Base-by-base conservation (phyloP, 2,888 invertebrate genomes). In the Mythimna impura region DNA sequence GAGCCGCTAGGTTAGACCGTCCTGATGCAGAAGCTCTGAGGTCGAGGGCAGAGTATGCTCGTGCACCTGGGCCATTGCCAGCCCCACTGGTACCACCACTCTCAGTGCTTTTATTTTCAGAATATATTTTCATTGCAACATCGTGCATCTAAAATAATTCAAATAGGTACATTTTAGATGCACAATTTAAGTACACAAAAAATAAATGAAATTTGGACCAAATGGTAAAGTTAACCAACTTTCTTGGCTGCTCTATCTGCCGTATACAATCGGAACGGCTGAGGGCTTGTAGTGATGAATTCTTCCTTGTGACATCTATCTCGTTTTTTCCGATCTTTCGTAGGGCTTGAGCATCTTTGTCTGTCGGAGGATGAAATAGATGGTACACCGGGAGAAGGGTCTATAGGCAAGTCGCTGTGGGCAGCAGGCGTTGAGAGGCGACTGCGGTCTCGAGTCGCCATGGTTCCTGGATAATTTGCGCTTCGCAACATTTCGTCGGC, bases 401-500 rank as follows among this genome's bases (percentile, higher is more conserved):
- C 96, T 54, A 93, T 95, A 2, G 96, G 96, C 36, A 96, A 81
- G 76, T 96, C 96, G 66, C 96, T 96, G 77, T 96, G 96, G 2
- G 95, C 96, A 2, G 93, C 96, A 3, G 96, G 96, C 0, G 96
- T 96, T 0, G 96, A 96, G 6, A 93, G 90, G 8, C 94, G 91
- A 75, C 96, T 96, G 12, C 95, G 92, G 83, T 97, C 97, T 43
- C 97, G 94, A 68, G 97, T 95, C 0, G 97, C 97, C 97, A 97
- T 97, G 2, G 97, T 97, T 0, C 97, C 97, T 0, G 98, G 98
- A 73, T 97, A 93, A 52, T 97, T 97, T 0, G 98, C 97, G 1
- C 96, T 96, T 76, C 97, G 97, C 66, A 98, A 91, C 96, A 98
- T 94, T 91, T 98, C 98, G 83, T 97, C 97, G 0, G 98, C 97